Percentiles rank a stretch among this genome's conserved stretches.
Conservation (phyloP, 2,113 vertebrate genomes). For the Formicarius rufipectus region DNA sequence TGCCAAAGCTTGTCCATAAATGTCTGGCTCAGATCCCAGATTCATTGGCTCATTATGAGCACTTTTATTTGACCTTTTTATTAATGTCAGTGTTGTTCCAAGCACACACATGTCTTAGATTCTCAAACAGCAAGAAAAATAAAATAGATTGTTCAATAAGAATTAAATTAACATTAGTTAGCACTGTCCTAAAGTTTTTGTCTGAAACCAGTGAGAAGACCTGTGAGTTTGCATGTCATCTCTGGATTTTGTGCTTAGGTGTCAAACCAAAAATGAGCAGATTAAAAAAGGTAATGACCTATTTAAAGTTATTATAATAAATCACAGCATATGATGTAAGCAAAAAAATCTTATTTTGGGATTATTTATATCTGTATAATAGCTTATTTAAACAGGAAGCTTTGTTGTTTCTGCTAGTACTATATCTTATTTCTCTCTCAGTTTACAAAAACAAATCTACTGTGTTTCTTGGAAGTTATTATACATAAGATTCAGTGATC, state of each 20-base stretch:
- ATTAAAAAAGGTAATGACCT: background rate
- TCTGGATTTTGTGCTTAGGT: background rate
- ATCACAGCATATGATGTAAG: background rate
- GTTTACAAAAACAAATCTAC: background rate
- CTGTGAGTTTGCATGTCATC: background rate
- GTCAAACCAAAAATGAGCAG: background rate
- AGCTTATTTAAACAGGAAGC: background rate
- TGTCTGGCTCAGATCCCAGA: conserved; percentile 29
- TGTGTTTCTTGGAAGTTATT: conserved; percentile 12
- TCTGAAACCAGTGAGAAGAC: background rate
- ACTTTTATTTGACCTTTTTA: conserved; percentile 68
- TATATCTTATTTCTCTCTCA: background rate
- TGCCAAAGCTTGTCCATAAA: conserved; percentile 55
- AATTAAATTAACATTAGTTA: background rate
- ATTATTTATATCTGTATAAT: background rate
- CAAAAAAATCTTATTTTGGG: background rate
- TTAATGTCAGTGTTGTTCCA: conserved; percentile 42
- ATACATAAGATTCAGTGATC: background rate
- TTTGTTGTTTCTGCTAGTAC: background rate
- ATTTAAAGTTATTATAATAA: background rate
- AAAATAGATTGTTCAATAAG: background rate
- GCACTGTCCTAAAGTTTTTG: background rate
- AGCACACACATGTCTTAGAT: conserved; percentile 27
- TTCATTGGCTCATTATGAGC: conserved; percentile 44
- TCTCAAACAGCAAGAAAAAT: conserved; percentile 20